Evolutionary conservation across 2,888 invertebrate species (phyloP), one percentile per base, ranked within the genome.

Genomic region (Slavum lentiscoides): DNA sequence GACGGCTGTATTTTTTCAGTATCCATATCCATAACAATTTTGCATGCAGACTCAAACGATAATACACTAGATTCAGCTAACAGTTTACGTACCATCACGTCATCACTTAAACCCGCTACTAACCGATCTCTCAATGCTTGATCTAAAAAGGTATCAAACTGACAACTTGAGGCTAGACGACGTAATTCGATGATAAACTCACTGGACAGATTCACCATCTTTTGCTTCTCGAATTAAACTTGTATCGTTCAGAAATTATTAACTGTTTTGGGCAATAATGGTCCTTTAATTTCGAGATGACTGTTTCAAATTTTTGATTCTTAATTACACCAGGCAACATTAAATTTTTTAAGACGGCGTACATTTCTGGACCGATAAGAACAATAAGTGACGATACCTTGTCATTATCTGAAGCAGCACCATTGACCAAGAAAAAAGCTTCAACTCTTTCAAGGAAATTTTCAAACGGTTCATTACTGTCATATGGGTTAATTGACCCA

Each of bases 121-220:
- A 82, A 76, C 61, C 73, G 74, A 72, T 82, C 82, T 30, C 82
- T 49, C 39, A 82, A 77, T 21, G 82, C 82, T 49, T 83, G 62
- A 43, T 74, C 58, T 2, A 83, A 66, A 68, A 81, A 82, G 30
- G 17, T 21, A 37, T 66, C 80, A 55, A 82, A 83, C 7, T 82
- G 53, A 68, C 82, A 83, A 11, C 64, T 69, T 17, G 70, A 61
- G 59, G 82, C 68, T 21, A 82, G n/a, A n/a, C n/a, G 70, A 23
- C 74, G 66, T 5, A 83, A 66, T 55, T 74, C n/a, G 43, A 80
- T 82, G 17, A 80, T 66, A 69, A 82, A n/a, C n/a, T n/a, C n/a
- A n/a, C n/a, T n/a, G n/a, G n/a, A n/a, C n/a, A n/a, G n/a, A 83
- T 74, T 80, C 75, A 53, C 67, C 70, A 11, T 62, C 58, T 55